phyloP scores from a whole-genome alignment of 1,140 invertebrate genomes.

The Aleiodes sp. region DNA sequence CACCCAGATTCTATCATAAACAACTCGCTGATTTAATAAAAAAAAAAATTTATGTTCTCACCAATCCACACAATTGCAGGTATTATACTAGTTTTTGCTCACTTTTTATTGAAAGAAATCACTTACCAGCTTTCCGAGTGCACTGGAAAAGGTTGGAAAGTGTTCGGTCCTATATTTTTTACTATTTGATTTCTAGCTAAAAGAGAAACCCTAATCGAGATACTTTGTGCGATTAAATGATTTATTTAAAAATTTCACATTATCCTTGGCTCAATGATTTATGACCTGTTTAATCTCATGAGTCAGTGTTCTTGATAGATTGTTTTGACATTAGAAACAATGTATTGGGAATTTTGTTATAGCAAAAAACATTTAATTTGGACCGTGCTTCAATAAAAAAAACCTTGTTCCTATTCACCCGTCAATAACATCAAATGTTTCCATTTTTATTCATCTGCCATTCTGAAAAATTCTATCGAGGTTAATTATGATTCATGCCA shows the following conservation, averaged over 20 bases:
- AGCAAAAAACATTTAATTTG: no score
- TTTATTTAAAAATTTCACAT: constrained; percentile 16
- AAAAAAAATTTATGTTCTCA: not conserved
- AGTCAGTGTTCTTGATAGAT: no score
- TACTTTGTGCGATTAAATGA: not conserved
- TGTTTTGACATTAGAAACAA: no score
- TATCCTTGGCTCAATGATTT: not conserved
- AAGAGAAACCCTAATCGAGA: constrained; percentile 24
- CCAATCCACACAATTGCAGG: no score
- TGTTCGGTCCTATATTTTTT: not conserved
- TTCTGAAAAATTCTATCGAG: no score
- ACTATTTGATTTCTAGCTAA: constrained; percentile 23
- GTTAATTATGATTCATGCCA: no score
- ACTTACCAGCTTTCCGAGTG: not conserved
- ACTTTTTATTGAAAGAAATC: constrained; percentile 8
- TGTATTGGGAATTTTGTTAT: no score
- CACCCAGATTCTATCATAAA: not conserved
- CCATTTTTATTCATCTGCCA: no score
- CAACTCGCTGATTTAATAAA: not conserved
- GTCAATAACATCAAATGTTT: no score
- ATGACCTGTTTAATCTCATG: not conserved
- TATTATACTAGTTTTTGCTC: not conserved
- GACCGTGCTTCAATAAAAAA: no score
- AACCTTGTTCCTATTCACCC: no score
- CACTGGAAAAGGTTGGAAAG: constrained; percentile 35